phyloP scores from a whole-genome alignment of 2,113 vertebrate species.

The Burhinus oedicnemus region DNA sequence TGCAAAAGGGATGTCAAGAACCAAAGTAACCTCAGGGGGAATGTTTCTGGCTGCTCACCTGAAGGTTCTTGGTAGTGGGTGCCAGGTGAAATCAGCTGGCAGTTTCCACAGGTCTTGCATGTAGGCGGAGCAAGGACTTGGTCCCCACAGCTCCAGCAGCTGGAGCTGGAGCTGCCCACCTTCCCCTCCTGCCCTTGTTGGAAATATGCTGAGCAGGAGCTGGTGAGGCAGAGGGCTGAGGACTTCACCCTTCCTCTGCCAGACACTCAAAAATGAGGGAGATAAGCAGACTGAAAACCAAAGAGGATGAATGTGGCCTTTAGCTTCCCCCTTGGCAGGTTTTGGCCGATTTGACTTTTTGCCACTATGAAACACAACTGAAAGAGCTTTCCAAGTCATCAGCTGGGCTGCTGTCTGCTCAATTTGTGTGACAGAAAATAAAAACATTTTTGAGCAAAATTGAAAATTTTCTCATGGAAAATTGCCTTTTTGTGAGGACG shows the following conservation, averaged over 20 bases:
- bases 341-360: neutral
- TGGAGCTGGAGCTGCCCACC: neutral
- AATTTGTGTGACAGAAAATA: neutral
- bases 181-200: neutral
- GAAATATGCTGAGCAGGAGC: neutral
- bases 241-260: neutral
- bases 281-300: neutral
- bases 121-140: neutral
- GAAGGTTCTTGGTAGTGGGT: neutral
- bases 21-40: neutral
- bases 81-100: neutral
- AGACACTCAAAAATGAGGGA: neutral
- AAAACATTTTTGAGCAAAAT: conserved; percentile 18
- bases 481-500: neutral
- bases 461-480: conserved; percentile 19
- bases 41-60: neutral
- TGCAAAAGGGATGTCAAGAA: neutral
- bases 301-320: neutral
- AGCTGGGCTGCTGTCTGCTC: neutral
- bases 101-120: neutral
- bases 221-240: neutral
- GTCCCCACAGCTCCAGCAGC: neutral
- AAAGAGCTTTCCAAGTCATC: conserved; percentile 22
- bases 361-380: neutral
- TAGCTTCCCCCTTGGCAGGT: neutral